Conservation (phyloP, 1,140 invertebrate species). For the Vanessa atalanta region DNA sequence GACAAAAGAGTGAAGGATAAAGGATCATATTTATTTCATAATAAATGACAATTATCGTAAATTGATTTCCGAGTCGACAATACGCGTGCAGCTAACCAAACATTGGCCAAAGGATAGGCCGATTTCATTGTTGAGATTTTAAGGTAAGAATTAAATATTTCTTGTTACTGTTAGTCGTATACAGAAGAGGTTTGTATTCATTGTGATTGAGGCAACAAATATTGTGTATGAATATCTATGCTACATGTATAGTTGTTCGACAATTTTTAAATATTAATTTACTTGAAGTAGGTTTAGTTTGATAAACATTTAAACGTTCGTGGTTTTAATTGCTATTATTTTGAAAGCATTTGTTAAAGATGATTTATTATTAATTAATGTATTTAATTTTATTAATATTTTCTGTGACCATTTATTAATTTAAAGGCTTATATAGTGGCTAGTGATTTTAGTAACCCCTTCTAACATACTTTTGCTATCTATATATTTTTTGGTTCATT, state of each 20-base stretch:
- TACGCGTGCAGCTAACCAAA: constrained; percentile 76
- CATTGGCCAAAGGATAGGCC: constrained; percentile 70
- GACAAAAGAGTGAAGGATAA: constrained; percentile 64
- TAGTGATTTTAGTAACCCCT: no score
- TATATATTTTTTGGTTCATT: no score
- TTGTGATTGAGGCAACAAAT: constrained; percentile 63
- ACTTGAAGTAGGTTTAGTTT: neutral
- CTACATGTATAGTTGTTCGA: constrained; percentile 32
- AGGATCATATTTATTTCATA: constrained; percentile 80
- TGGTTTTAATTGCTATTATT: no score
- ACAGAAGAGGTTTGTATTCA: constrained; percentile 52
- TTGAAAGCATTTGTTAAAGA: no score
- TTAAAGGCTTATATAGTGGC: no score
- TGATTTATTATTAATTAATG: no score
- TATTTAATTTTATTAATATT: no score
- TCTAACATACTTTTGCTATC: no score
- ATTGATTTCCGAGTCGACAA: constrained; percentile 73
- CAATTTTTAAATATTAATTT: constrained; percentile 24
- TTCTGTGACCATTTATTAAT: no score
- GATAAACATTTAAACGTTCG: neutral
- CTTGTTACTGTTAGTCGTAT: constrained; percentile 43
- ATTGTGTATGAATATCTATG: constrained; percentile 53
- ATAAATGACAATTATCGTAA: constrained; percentile 81
- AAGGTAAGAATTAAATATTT: constrained; percentile 43
- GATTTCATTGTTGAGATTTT: constrained; percentile 58